Conservation (phyloP, 2,888 invertebrate species). For the Caenorhabditis plicata region DNA sequence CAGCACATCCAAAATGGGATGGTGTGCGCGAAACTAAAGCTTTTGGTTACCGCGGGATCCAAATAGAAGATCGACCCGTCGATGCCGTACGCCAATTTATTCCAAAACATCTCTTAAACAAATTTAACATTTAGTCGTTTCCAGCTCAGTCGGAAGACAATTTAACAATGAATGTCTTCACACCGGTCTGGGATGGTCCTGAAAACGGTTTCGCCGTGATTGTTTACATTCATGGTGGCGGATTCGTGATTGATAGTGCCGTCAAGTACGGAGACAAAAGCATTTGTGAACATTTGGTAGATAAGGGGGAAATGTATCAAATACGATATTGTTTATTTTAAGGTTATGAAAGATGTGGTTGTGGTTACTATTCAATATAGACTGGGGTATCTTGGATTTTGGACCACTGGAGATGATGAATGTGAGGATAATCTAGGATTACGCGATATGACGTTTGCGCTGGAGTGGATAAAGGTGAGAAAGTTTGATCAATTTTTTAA, state of each 20-base stretch:
- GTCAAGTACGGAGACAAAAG: conserved; percentile 42
- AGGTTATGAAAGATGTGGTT: conserved; percentile 41
- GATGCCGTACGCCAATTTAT: too few species aligned
- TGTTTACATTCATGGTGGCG: conserved; percentile 47
- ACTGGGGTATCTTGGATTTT: conserved; percentile 46
- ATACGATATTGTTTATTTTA: too few species aligned
- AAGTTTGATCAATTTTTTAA: not conserved
- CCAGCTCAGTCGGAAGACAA: conserved; percentile 46
- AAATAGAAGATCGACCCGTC: too few species aligned
- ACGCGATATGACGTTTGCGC: conserved; percentile 43
- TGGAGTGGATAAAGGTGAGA: conserved; percentile 43
- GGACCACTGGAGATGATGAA: conserved; percentile 38
- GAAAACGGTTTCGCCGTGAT: conserved; percentile 41
- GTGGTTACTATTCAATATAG: conserved; percentile 53
- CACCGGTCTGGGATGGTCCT: conserved; percentile 41
- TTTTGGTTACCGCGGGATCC: conserved; percentile 38
- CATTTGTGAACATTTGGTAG: conserved; percentile 32
- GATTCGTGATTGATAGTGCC: conserved; percentile 37
- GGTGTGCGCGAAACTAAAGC: conserved; percentile 32
- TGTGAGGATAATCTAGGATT: conserved; percentile 42
- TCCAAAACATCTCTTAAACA: not conserved
- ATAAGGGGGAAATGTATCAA: not conserved
- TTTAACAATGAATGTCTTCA: conserved; percentile 44
- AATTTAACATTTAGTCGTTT: too few species aligned
- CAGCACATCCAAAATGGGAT: conserved; percentile 37